Evolutionary conservation across 2,888 invertebrate genomes (phyloP), one percentile per base, ranked within the genome.

Genomic region (Apoderus coryli): DNA sequence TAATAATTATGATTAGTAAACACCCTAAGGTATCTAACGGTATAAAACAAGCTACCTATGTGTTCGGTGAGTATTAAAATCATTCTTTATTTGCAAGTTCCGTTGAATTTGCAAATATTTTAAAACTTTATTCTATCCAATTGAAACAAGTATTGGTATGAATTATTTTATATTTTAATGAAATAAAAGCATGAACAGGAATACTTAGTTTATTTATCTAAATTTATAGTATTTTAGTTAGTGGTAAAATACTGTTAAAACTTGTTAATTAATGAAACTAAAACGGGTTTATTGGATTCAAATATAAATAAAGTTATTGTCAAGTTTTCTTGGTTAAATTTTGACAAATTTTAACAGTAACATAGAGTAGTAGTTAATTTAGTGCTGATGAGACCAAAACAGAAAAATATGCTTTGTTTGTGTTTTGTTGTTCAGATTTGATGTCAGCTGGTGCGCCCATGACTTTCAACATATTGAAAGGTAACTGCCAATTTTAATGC

Each of bases 381-480:
- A 56, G 56, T 55, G 56, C 54, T 56, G 52, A 57, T 58, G 50
- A n/a, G n/a, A n/a, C n/a, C n/a, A n/a, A n/a, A n/a, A n/a, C n/a
- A n/a, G n/a, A n/a, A n/a, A n/a, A n/a, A 52, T 43, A 46, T 55
- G 56, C 58, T 59, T 58, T 65, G 61, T 68, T 67, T 71, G 70
- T 70, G 68, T 72, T 6, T 72, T 69, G 70, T 72, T 72, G 70
- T 72, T 71, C 70, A 75, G 73, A 76, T 73, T 61, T 67, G 64
- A 75, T 76, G 76, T 72, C 74, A 65, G 73, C 76, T 67, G 76
- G 77, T 63, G 72, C 72, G 64, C 76, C 77, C 63, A 72, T 78
- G 70, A 76, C 76, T 67, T 79, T 76, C 76, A 77, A 78, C 76
- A 78, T 79, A 66, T 72, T 80, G 65, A 79, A 78, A 79, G 80